Percentiles rank a stretch among this genome's conserved stretches.
phyloP scores from a whole-genome alignment of 2,797 vertebrate species.

The Smutsia temminckii region DNA sequence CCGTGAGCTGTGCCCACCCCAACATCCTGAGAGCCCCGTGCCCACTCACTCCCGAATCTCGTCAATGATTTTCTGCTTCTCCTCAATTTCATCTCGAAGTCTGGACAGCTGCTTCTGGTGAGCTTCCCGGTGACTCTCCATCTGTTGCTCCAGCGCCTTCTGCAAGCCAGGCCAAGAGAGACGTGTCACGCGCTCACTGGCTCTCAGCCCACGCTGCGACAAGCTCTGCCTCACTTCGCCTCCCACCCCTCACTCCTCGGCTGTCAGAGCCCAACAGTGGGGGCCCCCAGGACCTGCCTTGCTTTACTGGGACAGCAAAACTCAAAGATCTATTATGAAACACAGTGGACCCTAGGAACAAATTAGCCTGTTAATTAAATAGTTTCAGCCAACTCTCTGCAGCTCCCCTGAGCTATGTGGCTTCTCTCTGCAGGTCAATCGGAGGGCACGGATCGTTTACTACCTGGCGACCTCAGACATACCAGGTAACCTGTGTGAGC shows the following conservation, averaged over 20 bases:
- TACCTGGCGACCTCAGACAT: neutral
- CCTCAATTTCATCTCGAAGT: slow-evolving; percentile 94
- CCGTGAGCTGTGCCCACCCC: neutral
- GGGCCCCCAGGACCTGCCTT: neutral
- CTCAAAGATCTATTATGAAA: neutral
- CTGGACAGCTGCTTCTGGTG: slow-evolving; percentile 96
- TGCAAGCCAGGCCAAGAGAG: slow-evolving; percentile 75
- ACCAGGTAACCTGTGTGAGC: neutral
- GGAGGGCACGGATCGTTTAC: neutral
- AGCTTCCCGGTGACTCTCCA: slow-evolving; percentile 96
- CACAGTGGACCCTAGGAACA: neutral
- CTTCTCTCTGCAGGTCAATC: neutral
- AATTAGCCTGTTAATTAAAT: neutral
- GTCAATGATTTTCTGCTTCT: slow-evolving; percentile 93
- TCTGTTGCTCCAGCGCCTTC: slow-evolving; percentile 95
- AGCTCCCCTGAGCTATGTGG: neutral
- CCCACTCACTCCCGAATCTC: slow-evolving; percentile 92
- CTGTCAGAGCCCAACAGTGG: neutral
- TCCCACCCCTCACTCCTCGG: neutral
- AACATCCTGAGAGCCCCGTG: accelerated
- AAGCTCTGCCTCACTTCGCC: neutral
- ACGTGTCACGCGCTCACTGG: neutral
- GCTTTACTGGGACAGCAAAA: slow-evolving; percentile 11
- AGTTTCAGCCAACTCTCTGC: neutral
- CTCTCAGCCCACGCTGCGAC: neutral